Evolutionary conservation across 2,797 vertebrate genomes (phyloP).

Genomic region (Pseudochaenichthys georgianus): DNA sequence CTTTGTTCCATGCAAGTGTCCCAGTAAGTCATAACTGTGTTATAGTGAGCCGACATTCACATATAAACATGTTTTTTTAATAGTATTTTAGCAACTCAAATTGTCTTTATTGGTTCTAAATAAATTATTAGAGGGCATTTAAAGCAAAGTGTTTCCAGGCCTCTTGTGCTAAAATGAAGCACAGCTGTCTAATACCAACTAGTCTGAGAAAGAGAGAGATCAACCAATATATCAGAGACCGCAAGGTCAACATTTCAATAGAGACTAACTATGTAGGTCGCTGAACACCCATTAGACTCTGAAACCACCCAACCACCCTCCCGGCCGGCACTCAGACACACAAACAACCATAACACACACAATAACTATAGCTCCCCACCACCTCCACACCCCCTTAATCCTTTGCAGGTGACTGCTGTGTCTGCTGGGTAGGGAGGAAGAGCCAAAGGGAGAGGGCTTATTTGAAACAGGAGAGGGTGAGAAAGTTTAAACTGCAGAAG

Average conservation of each 20-base stretch:
- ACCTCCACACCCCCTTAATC: slow-evolving; percentile 67
- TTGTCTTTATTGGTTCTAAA: not conserved
- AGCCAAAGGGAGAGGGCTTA: slow-evolving; percentile 20
- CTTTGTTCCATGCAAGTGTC: not conserved
- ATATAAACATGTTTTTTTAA: not conserved
- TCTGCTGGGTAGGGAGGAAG: slow-evolving; percentile 40
- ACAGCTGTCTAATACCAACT: slow-evolving; percentile 11
- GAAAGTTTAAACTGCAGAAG: slow-evolving; percentile 32
- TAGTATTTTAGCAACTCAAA: not conserved
- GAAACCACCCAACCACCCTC: slow-evolving; percentile 29
- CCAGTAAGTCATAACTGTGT: not conserved
- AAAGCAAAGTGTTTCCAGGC: not conserved
- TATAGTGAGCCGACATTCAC: not conserved
- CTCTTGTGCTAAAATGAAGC: not conserved
- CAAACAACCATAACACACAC: slow-evolving; percentile 55
- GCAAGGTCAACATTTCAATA: slow-evolving; percentile 30
- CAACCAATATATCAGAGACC: slow-evolving; percentile 20
- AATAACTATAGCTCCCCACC: slow-evolving; percentile 49
- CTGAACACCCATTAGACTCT: slow-evolving; percentile 46
- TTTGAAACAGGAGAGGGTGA: slow-evolving; percentile 33
- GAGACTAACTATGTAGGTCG: slow-evolving; percentile 38
- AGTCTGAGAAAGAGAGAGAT: not conserved
- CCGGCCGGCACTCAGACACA: slow-evolving; percentile 26
- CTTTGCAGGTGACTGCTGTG: slow-evolving; percentile 78
- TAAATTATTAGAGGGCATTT: not conserved